Conservation (phyloP, 2,888 invertebrate species). For the Cephus pygmeus region DNA sequence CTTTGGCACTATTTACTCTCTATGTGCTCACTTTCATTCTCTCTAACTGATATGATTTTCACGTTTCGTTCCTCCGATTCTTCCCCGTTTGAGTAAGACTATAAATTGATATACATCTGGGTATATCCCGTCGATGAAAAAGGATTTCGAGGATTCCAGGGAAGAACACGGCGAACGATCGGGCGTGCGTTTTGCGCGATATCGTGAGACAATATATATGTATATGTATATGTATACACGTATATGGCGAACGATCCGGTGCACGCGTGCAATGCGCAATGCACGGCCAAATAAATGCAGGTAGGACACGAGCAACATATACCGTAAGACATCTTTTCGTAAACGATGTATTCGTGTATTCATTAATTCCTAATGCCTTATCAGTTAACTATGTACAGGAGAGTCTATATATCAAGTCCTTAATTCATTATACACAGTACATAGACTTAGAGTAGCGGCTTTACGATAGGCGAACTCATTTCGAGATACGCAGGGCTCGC, state of each 20-base stretch:
- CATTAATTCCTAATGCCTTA: constrained; percentile 63
- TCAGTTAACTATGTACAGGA: constrained; percentile 61
- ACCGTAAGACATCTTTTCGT: constrained; percentile 38
- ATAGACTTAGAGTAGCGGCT: constrained; percentile 60
- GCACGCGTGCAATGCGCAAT: too few relatives aligned
- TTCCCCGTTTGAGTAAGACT: constrained; percentile 12
- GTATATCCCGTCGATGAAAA: background rate
- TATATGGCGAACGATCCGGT: background rate
- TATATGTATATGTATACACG: background rate
- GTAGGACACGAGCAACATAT: constrained; percentile 43
- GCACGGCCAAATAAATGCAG: constrained; percentile 46
- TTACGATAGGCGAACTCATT: constrained; percentile 50
- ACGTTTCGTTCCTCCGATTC: constrained; percentile 17
- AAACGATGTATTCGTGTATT: constrained; percentile 44
- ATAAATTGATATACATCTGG: background rate
- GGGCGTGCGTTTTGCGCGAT: background rate
- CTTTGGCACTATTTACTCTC: constrained; percentile 39
- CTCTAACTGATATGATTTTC: constrained; percentile 33
- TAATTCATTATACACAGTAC: constrained; percentile 64
- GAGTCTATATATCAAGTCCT: constrained; percentile 62
- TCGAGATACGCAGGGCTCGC: constrained; percentile 22
- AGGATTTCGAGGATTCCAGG: background rate
- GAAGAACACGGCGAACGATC: background rate
- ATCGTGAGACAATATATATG: background rate
- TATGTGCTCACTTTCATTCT: constrained; percentile 16